Percentiles rank a stretch among this genome's conserved stretches.
Evolutionary conservation across 92 coral and sea anemone genomes (phyloP).

Genomic region (Parazoanthus swiftii): DNA sequence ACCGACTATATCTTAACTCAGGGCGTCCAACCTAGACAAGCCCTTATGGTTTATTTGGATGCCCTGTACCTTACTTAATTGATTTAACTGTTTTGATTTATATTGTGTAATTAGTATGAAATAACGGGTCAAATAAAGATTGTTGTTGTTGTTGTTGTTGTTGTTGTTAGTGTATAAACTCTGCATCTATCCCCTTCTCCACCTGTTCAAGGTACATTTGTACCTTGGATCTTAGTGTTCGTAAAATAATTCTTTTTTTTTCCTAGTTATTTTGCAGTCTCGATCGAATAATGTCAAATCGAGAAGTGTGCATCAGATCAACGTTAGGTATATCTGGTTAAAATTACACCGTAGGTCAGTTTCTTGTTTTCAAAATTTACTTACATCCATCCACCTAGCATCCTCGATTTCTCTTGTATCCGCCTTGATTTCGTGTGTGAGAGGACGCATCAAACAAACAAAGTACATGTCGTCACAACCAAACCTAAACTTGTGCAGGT

Average conservation of each 20-base stretch:
- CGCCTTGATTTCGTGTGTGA: constrained; percentile 60
- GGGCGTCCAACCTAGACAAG: no score
- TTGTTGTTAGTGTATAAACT: no score
- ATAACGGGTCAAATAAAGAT: no score
- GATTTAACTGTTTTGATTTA: no score
- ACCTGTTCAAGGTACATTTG: neutral
- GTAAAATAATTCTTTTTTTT: neutral
- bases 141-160: no score
- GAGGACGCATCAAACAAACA: constrained; percentile 64
- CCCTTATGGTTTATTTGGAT: no score
- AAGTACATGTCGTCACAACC: constrained; percentile 85
- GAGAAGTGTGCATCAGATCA: neutral
- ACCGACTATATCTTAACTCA: no score
- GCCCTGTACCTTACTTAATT: no score
- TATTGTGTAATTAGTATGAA: no score
- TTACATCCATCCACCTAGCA: constrained; percentile 91
- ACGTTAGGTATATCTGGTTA: neutral
- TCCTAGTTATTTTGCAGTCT: neutral
- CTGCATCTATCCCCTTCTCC: no score
- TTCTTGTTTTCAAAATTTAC: neutral
- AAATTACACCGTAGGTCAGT: no score
- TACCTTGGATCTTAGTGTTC: no score
- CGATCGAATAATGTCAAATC: neutral
- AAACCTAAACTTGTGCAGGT: constrained; percentile 71
- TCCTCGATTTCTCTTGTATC: constrained; percentile 72